Conservation (phyloP, 1,140 invertebrate species). For the Pogonus chalceus region DNA sequence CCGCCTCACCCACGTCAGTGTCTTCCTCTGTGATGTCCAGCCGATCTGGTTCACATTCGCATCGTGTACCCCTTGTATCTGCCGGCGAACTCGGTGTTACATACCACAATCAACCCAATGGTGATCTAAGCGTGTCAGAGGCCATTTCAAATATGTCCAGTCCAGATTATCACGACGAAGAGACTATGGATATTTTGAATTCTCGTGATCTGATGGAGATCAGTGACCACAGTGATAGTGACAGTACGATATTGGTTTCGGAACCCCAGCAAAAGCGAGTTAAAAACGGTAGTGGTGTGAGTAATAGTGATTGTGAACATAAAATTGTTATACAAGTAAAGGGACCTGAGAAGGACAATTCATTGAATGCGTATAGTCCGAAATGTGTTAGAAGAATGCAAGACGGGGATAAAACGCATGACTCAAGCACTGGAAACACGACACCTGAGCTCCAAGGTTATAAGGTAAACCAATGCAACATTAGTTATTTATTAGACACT, state of each 20-base stretch:
- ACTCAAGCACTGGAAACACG: constrained; percentile 21
- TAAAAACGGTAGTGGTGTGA: constrained; percentile 8
- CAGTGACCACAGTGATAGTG: constrained; percentile 76
- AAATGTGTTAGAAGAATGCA: background rate
- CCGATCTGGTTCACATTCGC: constrained; percentile 39
- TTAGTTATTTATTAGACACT: no score
- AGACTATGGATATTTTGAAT: constrained; percentile 51
- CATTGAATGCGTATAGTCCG: background rate
- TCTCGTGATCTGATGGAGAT: constrained; percentile 69
- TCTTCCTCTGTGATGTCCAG: constrained; percentile 78
- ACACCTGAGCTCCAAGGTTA: constrained; percentile 34
- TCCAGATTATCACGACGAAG: constrained; percentile 74
- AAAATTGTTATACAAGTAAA: constrained; percentile 78
- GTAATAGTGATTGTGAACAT: constrained; percentile 45
- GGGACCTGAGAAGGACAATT: constrained; percentile 51
- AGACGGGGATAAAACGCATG: background rate
- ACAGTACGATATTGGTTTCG: constrained; percentile 63
- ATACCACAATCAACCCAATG: constrained; percentile 35
- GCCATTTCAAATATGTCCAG: constrained; percentile 79
- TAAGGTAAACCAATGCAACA: constrained; percentile 27
- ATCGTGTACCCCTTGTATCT: constrained; percentile 33
- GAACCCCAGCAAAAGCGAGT: constrained; percentile 58
- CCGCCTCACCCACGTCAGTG: constrained; percentile 70
- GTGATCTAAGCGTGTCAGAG: constrained; percentile 63
- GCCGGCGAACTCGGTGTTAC: constrained; percentile 11